phyloP scores from a whole-genome alignment of 1,140 invertebrate genomes.

The Pseudomyrmex sp. region DNA sequence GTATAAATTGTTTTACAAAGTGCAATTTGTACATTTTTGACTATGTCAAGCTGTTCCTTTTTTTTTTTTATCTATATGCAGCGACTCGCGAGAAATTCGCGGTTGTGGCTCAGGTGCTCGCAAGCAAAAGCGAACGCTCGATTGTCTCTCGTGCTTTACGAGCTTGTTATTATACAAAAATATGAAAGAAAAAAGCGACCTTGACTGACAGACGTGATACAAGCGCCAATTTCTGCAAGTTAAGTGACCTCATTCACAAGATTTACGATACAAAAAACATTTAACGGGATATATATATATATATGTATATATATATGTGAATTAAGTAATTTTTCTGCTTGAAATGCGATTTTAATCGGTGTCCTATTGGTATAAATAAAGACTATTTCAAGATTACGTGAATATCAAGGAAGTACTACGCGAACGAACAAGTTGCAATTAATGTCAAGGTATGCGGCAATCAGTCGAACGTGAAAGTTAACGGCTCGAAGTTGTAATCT shows the following conservation, averaged over 20 bases:
- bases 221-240: conserved; percentile 28
- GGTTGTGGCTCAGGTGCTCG: neutral
- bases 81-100: neutral
- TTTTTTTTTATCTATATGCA: neutral
- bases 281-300: neutral
- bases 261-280: neutral
- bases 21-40: too few species aligned
- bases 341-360: neutral
- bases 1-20: too few species aligned
- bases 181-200: conserved; percentile 37
- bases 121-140: neutral
- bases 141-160: neutral
- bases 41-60: too few species aligned
- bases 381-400: conserved; percentile 2
- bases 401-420: conserved; percentile 24
- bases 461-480: conserved; percentile 27
- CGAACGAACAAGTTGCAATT: conserved; percentile 38
- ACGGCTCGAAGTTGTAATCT: neutral
- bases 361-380: neutral
- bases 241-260: conserved; percentile 18
- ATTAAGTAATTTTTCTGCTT: too few species aligned
- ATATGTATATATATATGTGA: neutral
- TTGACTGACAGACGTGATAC: conserved; percentile 18
- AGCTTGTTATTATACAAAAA: neutral
- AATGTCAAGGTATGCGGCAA: conserved; percentile 34